Evolutionary conservation across 1,140 invertebrate genomes (phyloP), one percentile per base, ranked within the genome.

Genomic region (Heliconius hewitsoni): DNA sequence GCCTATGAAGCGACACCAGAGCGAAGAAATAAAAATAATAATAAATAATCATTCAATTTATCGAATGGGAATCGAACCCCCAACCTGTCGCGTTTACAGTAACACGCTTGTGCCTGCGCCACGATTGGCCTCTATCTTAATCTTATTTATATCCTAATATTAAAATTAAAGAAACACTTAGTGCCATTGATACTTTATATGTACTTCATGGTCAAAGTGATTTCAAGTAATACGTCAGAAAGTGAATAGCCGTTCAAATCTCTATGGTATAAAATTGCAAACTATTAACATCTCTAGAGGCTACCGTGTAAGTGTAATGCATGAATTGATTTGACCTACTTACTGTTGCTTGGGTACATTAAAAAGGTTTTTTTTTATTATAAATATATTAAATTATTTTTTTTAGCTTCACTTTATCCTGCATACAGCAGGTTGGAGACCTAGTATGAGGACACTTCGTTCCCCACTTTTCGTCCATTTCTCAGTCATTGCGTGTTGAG

Each of bases 301-400:
- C 60, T 66, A 66, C 60, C 27, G 60, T 66, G 9, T 66, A 66
- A 66, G 60, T 66, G 60, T 66, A 66, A 66, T 66, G 60, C 60
- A 66, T 66, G 60, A 66, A 66, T 66, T 66, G 60, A 6, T 66
- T 30, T 30, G 60, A 27, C 60, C 60, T 66, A 66, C 60, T 1
- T 66, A 30, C 13, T 66, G 57, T 30, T 27, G 57, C 5, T 23
- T 0, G n/a, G 57, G 1, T n/a, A 27, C 8, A 66, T 66, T 23
- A 57, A 57, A 66, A 55, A n/a, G 5, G 34, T 6, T 37, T 66
- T 13, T 52, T 52, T 52, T 52, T 8, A 19, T 19, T 52, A 52
- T 52, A 19, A 6, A 52, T 57, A 23, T 57, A 57, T 57, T 2
- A 57, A 57, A 8, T 57, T 19, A 23, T 52, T 18, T 52, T 52